Base-by-base conservation (phyloP, 2,113 vertebrate genomes). In the Oxyruncus cristatus region DNA sequence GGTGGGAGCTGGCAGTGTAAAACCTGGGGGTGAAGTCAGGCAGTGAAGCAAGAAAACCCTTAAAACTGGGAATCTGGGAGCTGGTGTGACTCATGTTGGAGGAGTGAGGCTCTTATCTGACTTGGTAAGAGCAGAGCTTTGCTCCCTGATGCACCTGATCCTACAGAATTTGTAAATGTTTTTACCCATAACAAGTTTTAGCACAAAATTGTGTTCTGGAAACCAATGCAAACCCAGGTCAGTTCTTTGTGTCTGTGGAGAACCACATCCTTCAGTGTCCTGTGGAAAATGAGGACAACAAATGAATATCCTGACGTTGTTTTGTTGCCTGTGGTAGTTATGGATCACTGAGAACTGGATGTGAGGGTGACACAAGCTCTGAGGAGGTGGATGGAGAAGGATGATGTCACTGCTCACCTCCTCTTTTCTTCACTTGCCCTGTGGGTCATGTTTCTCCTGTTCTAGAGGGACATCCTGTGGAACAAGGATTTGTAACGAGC, bases 201-300 rank as follows among this genome's bases (percentile, higher is more conserved):
- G 46, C 46, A 32, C 26, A 14, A 11, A 47, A 32, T 6, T 24
- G 3, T 7, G 27, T 27, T 27, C 61, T 50, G 6, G 28, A 5
- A 59, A 5, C 3, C 10, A 10, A 1, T 12, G 7, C 82, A 44
- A 26, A 65, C 6, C 47, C 50, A 4, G 15, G 4, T 7, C 7
- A 6, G 61, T 22, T 50, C 70, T 66, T 42, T 4, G 0, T 13
- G 30, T 10, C 20, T 3, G 0, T n/a, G 63, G 50, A 53, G 46
- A 7, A 1, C 27, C 28, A 1, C 11, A 7, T 32, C 32, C 52
- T 61, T 33, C 44, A 13, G 5, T 14, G n/a, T 17, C 32, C n/a
- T 27, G 17, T 14, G 53, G 39, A 0, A n/a, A 65, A 33, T 0
- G 6, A 52, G 67, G 41, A 8, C 5, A 3, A 39, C 41, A 55